Base-by-base conservation (phyloP, 2,113 vertebrate species). In the Guaruba guarouba region DNA sequence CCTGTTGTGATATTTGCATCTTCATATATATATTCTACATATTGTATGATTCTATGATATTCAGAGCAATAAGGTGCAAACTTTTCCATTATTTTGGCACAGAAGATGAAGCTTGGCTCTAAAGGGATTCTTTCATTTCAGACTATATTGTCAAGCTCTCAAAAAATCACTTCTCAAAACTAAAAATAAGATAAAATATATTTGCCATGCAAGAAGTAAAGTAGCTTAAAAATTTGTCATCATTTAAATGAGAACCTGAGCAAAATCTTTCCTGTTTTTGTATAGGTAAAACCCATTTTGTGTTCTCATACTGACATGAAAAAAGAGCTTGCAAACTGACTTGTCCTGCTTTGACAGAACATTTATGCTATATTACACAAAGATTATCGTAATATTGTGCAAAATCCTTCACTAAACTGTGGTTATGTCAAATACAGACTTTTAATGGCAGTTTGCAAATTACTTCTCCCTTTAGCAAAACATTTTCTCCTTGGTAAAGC, bases 341-440 rank as follows among this genome's bases (percentile, higher is more conserved):
- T 92, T 52, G 39, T 67, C 90, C 88, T 93, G 88, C 63, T 97
- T 98, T 68, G 73, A n/a, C 28, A 86, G 57, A 86, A 80, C 16
- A 77, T 77, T 93, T 85, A 43, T 78, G 31, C 35, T 57, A 4
- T 55, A 37, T 86, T 88, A 67, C 54, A 52, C 10, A 75, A 69
- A 49, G 63, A 93, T 86, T 67, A 61, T n/a, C 85, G 41, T 44
- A 63, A 46, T 57, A 69, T 81, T 92, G 49, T 74, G 16, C 28
- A 92, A 96, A 96, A 64, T 75, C 64, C 37, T 78, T 86, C 28
- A 52, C 33, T 86, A 54, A 94, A 76, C 67, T 74, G 66, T 77
- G 49, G 29, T 67, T 96, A 67, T 80, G 73, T 79, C 27, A 95
- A 88, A 96, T 84, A 81, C 51, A 79, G 33, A 48, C 24, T 66